Evolutionary conservation across 2,113 vertebrate genomes (phyloP).

Genomic region (Cyprichromis sp.): DNA sequence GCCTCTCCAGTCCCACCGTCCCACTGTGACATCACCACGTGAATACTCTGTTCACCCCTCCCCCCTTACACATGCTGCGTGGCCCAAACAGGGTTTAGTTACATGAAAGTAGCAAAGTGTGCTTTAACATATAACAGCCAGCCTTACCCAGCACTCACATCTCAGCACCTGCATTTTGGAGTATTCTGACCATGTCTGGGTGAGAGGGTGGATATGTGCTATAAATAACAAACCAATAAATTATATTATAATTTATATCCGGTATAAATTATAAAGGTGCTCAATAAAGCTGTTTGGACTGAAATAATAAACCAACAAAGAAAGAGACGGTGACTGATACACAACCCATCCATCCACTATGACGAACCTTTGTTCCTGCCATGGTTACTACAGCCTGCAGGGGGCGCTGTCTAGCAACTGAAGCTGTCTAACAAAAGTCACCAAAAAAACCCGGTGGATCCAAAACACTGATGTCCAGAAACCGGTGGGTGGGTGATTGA

Average conservation of each 20-base stretch:
- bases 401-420: background rate
- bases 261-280: background rate
- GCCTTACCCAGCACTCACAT: background rate
- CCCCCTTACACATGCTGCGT: background rate
- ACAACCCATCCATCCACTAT: background rate
- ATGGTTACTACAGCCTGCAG: background rate
- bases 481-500: background rate
- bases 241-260: background rate
- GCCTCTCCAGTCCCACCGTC: background rate
- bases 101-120: background rate
- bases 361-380: background rate
- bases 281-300: background rate
- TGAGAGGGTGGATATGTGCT: background rate
- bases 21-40: background rate
- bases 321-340: background rate
- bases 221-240: background rate
- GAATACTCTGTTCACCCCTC: background rate
- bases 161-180: background rate
- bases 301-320: background rate
- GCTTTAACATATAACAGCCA: background rate
- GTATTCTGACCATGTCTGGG: background rate
- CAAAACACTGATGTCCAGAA: background rate
- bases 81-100: background rate
- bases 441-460: background rate
- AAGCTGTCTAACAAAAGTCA: background rate